These are phyloP conservation scores for Oscheius sp. DNA, from an alignment of 2,888 invertebrate genomes.

Conservation along the genomic window DNA sequence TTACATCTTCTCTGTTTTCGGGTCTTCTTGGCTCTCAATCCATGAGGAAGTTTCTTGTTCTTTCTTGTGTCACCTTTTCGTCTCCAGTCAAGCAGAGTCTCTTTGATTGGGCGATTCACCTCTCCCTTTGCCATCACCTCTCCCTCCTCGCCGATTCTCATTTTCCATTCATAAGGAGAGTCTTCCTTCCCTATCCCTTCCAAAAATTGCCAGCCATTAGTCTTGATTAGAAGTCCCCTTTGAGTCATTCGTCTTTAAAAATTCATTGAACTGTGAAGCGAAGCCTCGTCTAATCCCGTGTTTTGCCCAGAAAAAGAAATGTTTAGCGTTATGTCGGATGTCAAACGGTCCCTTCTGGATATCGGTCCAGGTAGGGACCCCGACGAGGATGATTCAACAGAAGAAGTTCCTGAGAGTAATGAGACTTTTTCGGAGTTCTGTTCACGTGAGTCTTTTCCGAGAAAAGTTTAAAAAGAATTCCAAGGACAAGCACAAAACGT, in stretches of 20 bases:
- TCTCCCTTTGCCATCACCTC: neutral
- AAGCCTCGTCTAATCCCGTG: too few relatives aligned
- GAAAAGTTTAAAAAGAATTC: constrained; percentile 16
- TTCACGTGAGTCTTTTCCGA: constrained; percentile 36
- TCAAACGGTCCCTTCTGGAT: constrained; percentile 54
- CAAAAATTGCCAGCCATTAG: neutral
- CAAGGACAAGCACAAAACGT: constrained; percentile 60
- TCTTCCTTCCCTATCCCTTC: neutral
- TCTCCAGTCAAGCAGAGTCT: neutral
- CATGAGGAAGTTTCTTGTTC: neutral
- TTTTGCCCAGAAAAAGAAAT: too few relatives aligned
- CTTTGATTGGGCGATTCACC: neutral
- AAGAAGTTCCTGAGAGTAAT: constrained; percentile 42
- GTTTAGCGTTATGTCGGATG: constrained; percentile 58
- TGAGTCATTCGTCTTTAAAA: neutral
- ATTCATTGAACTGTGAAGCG: too few relatives aligned
- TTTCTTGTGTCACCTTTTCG: neutral
- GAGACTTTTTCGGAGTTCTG: constrained; percentile 57
- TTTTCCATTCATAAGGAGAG: neutral
- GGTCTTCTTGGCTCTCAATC: neutral
- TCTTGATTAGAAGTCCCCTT: neutral
- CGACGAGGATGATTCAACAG: constrained; percentile 42
- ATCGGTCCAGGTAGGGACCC: constrained; percentile 40
- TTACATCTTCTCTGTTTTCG: neutral
- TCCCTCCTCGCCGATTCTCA: neutral